Evolutionary conservation across 2,113 vertebrate species (phyloP), one percentile per base, ranked within the genome.

Genomic region (Urocynchramus pylzowi): DNA sequence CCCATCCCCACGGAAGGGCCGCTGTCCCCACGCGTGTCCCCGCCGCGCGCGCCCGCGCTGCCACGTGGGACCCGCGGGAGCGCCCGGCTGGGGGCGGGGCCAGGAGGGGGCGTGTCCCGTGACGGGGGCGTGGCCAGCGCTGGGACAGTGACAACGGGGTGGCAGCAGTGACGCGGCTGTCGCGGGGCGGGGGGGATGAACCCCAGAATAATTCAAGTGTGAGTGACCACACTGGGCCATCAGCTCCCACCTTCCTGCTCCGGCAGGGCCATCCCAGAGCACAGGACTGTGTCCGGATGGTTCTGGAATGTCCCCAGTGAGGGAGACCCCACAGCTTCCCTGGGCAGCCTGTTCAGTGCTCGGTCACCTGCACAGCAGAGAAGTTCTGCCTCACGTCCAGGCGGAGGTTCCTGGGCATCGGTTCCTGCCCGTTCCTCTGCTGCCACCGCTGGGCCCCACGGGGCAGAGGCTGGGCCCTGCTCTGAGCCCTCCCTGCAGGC

Each of bases 61-160:
- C 50, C 84, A 91, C 87, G 79, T 77, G 91, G 84, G 44, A 24
- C 11, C 17, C 1, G 18, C 44, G 39, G 52, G 75, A 17, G n/a
- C 13, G 49, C 18, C 2, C 1, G 2, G 9, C 10, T 17, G 27
- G 11, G 4, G 31, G 33, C 37, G 59, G 22, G 75, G 4, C 2
- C 13, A 15, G 1, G 1, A 1, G 35, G 20, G 10, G 42, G 39
- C 23, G 21, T 11, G 35, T 4, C 3, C 21, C 0, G 3, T 2
- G 1, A 0, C 1, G 35, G 67, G 20, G 41, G 47, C 31, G 30
- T 21, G 33, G 22, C 2, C 42, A 5, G 11, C 3, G 54, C 15
- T 22, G 33, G 54, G 37, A 2, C 6, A 27, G 23, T 6, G 56
- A 31, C 37, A 16, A 0, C 6, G 4, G 17, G 4, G 17, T 1